These are phyloP conservation scores for Willowsia nigromaculata DNA, from an alignment of 2,888 invertebrate species.

Conservation along the genomic window DNA sequence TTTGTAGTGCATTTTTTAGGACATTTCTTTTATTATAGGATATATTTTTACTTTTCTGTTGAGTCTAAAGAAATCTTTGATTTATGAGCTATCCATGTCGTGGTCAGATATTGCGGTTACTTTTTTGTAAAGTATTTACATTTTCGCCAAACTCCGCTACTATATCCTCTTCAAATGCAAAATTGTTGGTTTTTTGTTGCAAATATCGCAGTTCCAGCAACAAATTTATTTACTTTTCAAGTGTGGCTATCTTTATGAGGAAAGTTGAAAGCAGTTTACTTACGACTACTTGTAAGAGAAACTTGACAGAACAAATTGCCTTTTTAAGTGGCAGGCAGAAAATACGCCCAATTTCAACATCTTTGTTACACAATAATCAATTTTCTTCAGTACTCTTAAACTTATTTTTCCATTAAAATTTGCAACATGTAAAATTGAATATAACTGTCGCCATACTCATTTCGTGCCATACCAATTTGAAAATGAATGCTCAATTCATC, in stretches of 20 bases:
- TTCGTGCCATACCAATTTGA: too few species aligned
- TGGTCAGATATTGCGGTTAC: constrained; percentile 68
- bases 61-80: constrained; percentile 34
- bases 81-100: constrained; percentile 75
- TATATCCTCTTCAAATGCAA: neutral
- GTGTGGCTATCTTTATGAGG: neutral
- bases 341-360: neutral
- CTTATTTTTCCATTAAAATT: too few species aligned
- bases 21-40: neutral
- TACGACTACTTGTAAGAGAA: neutral
- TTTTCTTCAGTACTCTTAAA: too few species aligned
- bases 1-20: neutral
- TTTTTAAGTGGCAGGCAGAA: neutral
- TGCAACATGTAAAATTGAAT: too few species aligned
- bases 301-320: neutral
- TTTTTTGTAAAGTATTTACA: neutral
- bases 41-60: neutral
- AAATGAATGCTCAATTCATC: too few species aligned
- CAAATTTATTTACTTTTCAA: neutral
- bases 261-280: neutral
- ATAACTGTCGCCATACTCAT: too few species aligned
- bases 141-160: neutral
- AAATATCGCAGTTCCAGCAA: too few species aligned
- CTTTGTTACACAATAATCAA: neutral
- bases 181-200: too few species aligned